These are phyloP conservation scores for Azemiops feae DNA, from an alignment of 2,113 vertebrate species.

Conservation along the genomic window DNA sequence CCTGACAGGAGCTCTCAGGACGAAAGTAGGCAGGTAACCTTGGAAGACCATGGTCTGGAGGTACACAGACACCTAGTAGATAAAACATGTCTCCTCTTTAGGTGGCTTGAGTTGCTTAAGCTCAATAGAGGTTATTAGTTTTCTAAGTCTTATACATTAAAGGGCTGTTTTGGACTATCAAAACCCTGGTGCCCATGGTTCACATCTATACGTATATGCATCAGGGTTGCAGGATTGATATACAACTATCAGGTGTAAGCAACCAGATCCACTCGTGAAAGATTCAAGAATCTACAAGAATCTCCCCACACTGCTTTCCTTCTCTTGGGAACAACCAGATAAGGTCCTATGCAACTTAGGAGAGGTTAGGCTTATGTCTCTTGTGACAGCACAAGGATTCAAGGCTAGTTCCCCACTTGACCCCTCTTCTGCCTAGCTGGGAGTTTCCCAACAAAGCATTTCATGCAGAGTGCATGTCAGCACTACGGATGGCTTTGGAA, in stretches of 20 bases:
- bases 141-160: neutral
- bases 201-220: neutral
- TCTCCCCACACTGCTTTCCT: neutral
- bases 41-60: neutral
- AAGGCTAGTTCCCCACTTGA: no score
- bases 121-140: neutral
- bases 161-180: neutral
- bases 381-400: neutral
- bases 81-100: neutral
- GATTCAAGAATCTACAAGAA: neutral
- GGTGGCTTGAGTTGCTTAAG: neutral
- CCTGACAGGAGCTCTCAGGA: neutral
- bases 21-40: neutral
- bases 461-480: neutral
- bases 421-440: neutral
- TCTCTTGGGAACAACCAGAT: neutral
- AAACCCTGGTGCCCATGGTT: neutral
- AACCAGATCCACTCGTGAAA: neutral
- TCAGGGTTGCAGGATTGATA: neutral
- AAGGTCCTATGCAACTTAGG: neutral
- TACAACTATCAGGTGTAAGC: neutral
- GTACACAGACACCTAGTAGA: neutral
- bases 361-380: neutral
- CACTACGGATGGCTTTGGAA: neutral
- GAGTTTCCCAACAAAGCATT: neutral